Evolutionary conservation across 2,797 vertebrate genomes (phyloP), one percentile per base, ranked within the genome.

Genomic region (Pangasius krempfi): DNA sequence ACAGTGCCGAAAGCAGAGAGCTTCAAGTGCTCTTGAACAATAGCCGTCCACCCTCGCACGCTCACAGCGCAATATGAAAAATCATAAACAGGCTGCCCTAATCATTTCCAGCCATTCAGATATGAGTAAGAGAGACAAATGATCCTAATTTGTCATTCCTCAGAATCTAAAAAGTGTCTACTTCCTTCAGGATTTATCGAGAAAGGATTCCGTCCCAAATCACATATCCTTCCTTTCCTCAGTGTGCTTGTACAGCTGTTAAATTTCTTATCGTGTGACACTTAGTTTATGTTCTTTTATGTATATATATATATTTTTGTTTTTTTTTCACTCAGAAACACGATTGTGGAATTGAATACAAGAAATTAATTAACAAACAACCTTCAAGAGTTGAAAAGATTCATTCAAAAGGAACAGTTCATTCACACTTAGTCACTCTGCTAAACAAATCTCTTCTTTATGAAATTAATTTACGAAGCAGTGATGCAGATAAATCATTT

Each of bases 1-100:
- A 81, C 10, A 9, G 50, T 79, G 76, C 76, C 18, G 16, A 79
- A 81, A 30, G 88, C 86, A 91, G 92, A 88, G 91, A 94, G 30
- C 27, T 68, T 84, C 86, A 68, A 90, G 58, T 44, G 25, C 72
- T 54, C 72, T 54, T 6, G 60, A 87, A 91, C 89, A 91, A 91
- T 90, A 70, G 87, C 25, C 84, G 30, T n/a, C 79, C 87, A n/a
- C 75, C 52, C 83, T 52, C 52, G 5, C 68, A 73, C n/a, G 22
- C 64, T 33, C 81, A 27, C 6, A 44, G 3, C n/a, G 22, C 52
- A 25, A 14, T 1, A 81, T 60, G 56, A 81, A 37, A 60, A 81
- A 60, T 60, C 22, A 13, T 40, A 81, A 60, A 60, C 79, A 81
- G 30, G 9, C 25, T 10, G 33, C 79, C 18, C 33, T 60, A 54